A percentile compares a stretch with the other conserved stretches of the same genome.
Conservation (phyloP, 2,888 invertebrate species). For the Pterostichus niger region DNA sequence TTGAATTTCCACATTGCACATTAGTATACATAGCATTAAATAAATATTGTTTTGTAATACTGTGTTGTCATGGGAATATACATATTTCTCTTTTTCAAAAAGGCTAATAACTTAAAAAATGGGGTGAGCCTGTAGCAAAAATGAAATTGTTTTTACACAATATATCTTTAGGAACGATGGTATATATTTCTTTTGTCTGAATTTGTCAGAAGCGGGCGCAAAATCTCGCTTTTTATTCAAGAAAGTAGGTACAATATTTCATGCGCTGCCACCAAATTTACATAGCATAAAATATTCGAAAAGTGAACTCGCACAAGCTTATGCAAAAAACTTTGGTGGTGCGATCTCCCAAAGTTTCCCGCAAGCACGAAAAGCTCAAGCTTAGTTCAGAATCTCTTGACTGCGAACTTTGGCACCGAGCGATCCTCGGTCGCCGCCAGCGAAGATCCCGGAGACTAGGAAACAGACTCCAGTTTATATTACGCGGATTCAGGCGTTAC, state of each 20-base stretch:
- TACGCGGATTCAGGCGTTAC: slow-evolving; percentile 44
- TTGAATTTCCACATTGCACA: too few species aligned
- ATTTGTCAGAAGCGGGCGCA: slow-evolving; percentile 28
- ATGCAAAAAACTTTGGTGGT: slow-evolving; percentile 65
- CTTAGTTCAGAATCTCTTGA: slow-evolving; percentile 65
- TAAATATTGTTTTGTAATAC: too few species aligned
- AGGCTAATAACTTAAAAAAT: neutral
- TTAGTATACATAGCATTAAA: too few species aligned
- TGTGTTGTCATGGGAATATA: too few species aligned
- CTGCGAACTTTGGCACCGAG: slow-evolving; percentile 61
- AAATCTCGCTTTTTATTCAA: slow-evolving; percentile 11
- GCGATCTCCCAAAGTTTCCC: slow-evolving; percentile 58
- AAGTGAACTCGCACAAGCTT: slow-evolving; percentile 66
- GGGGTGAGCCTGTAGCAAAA: neutral
- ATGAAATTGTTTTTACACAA: slow-evolving; percentile 19
- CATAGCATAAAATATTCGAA: slow-evolving; percentile 67
- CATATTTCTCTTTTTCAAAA: neutral
- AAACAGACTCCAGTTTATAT: slow-evolving; percentile 61
- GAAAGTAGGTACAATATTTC: slow-evolving; percentile 54
- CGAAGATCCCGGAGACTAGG: slow-evolving; percentile 53
- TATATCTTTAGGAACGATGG: neutral
- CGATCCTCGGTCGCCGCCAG: slow-evolving; percentile 4
- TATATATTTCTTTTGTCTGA: slow-evolving; percentile 14
- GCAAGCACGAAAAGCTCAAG: slow-evolving; percentile 57
- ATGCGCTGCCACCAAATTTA: slow-evolving; percentile 64